phyloP scores from a whole-genome alignment of 35 echinoderm and acorn worm genomes.

The Acanthaster planci region DNA sequence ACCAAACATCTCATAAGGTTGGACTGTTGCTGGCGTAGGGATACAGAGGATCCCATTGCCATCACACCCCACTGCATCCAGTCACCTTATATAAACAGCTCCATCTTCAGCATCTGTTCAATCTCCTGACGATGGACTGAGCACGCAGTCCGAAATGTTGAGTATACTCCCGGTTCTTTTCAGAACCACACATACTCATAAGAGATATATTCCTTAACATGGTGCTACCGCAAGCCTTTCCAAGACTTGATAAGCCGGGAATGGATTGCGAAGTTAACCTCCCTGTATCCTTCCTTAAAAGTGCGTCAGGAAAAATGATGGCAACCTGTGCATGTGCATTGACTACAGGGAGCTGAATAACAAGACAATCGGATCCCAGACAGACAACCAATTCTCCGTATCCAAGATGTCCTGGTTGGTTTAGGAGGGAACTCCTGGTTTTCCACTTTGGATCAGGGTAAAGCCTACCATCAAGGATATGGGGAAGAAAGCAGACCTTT shows the following conservation, averaged over 20 bases:
- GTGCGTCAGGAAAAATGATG: slow-evolving; percentile 69
- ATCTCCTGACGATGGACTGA: too few relatives aligned
- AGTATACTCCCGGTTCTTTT: too few relatives aligned
- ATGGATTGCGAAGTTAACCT: slow-evolving; percentile 57
- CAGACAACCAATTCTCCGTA: slow-evolving; percentile 54
- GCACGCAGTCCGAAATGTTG: too few relatives aligned
- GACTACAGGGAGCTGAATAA: slow-evolving; percentile 45
- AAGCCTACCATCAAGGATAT: slow-evolving; percentile 66
- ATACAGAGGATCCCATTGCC: too few relatives aligned
- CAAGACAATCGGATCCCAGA: slow-evolving; percentile 37
- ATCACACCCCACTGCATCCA: too few relatives aligned
- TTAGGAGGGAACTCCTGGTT: slow-evolving; percentile 52
- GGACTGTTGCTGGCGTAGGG: too few relatives aligned
- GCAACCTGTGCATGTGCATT: slow-evolving; percentile 34
- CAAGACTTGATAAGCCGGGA: slow-evolving; percentile 38
- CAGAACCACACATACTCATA: too few relatives aligned
- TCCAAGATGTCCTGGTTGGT: slow-evolving; percentile 74
- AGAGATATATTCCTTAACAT: too few relatives aligned
- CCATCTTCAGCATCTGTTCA: too few relatives aligned
- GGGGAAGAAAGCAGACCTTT: slow-evolving; percentile 1
- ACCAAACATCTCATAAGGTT: too few relatives aligned
- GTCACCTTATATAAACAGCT: too few relatives aligned
- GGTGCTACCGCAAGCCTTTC: too few relatives aligned
- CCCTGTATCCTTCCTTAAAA: slow-evolving; percentile 59
- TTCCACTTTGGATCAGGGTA: slow-evolving; percentile 55